Evolutionary conservation across 2,888 invertebrate genomes (phyloP), one percentile per base, ranked within the genome.

Genomic region (Parelbella ahira): DNA sequence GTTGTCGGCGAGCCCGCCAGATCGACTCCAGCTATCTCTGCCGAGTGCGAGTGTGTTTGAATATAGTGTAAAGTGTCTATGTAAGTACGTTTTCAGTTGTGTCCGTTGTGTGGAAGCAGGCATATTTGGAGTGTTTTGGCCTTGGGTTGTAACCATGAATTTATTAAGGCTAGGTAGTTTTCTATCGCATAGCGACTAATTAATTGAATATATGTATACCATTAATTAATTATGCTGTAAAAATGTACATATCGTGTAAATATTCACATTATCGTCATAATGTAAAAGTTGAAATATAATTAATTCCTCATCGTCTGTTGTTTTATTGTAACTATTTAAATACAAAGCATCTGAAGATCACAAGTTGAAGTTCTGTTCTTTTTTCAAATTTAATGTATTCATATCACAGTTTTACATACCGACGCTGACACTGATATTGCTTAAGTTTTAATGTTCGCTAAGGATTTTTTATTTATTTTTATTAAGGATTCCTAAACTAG

Each of bases 221-320:
- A 37, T 45, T 42, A 37, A 45, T 60, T 56, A 15, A 50, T 49
- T 30, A 32, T 12, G 1, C 4, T 82, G 79, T 83, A 82, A 72
- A 77, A 68, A 69, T 86, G 86, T 86, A 86, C 84, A 86, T 86
- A 86, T 84, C 86, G 70, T 86, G 86, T 86, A 83, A 80, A 84
- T 83, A 84, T 69, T 75, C 60, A 69, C 65, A 60, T 54, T 56
- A 76, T 75, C n/a, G 76, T 80, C 76, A 73, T 67, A 67, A 69
- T 78, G 73, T 79, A 67, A 59, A 52, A 71, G 70, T 75, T 79
- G 69, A 70, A 80, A 74, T 78, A 75, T 74, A 73, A 77, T 73
- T 34, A 15, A 42, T 42, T 42, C 41, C 21, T 42, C 27, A 42
- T 21, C 21, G 3, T 13, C 4, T 4, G 60, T 74, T 25, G 30